Percentiles rank a stretch among this genome's conserved stretches.
phyloP scores from a whole-genome alignment of 2,797 vertebrate species.

The Acipenser oxyrinchus region DNA sequence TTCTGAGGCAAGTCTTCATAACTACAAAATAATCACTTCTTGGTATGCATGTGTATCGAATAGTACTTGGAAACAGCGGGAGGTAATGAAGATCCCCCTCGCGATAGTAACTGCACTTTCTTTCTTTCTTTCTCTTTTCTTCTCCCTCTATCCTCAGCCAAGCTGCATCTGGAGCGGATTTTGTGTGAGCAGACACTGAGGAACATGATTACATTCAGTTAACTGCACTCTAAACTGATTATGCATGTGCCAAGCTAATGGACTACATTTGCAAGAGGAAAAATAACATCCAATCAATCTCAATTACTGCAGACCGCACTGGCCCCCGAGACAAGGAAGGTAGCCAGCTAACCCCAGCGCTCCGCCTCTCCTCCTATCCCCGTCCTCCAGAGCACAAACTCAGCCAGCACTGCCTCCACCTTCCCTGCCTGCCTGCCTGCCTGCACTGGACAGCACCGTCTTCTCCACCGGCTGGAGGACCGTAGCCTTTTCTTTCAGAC shows the following conservation, averaged over 20 bases:
- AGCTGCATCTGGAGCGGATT: slow-evolving; percentile 93
- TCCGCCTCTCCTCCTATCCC: slow-evolving; percentile 51
- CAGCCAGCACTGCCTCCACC: slow-evolving; percentile 44
- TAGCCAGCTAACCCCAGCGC: slow-evolving; percentile 61
- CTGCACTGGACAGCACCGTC: slow-evolving; percentile 47
- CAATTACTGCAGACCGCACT: slow-evolving; percentile 88
- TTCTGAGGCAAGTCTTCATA: too few species aligned
- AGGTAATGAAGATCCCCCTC: slow-evolving; percentile 48
- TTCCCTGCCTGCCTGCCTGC: slow-evolving; percentile 44
- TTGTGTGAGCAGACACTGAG: slow-evolving; percentile 97
- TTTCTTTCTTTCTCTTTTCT: slow-evolving; percentile 40
- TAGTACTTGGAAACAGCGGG: slow-evolving; percentile 38
- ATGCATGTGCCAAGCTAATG: slow-evolving; percentile 99
- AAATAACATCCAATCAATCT: slow-evolving; percentile 99
- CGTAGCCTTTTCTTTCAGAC: slow-evolving; percentile 37
- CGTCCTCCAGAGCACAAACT: slow-evolving; percentile 36
- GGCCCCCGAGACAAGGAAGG: slow-evolving; percentile 75
- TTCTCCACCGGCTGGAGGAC: slow-evolving; percentile 28
- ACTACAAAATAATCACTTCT: too few species aligned
- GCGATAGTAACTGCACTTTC: slow-evolving; percentile 70
- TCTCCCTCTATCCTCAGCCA: slow-evolving; percentile 64
- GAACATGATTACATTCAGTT: slow-evolving; percentile 99
- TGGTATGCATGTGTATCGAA: slow-evolving; percentile 40
- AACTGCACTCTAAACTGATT: slow-evolving; percentile 99
- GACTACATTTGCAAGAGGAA: slow-evolving; percentile 99